Evolutionary conservation across 2,113 vertebrate species (phyloP).

Genomic region (Salvator merianae): DNA sequence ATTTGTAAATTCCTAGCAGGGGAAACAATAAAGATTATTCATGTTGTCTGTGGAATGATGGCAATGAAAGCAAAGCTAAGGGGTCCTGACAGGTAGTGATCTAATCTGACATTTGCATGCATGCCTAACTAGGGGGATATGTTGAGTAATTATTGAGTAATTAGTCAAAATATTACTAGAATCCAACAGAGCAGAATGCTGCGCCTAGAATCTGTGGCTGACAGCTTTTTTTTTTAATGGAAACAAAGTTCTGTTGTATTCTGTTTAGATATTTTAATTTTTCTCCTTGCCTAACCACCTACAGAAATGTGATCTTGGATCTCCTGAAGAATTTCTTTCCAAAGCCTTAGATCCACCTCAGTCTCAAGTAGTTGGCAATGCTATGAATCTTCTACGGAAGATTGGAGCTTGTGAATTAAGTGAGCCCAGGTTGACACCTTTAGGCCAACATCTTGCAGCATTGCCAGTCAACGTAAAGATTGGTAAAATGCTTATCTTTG

Average conservation of each 20-base stretch:
- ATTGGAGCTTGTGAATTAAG: conserved; percentile 90
- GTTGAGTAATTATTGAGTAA: background rate
- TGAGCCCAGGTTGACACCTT: conserved; percentile 84
- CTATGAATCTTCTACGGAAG: conserved; percentile 88
- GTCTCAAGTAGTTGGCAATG: conserved; percentile 92
- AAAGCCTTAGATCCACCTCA: conserved; percentile 90
- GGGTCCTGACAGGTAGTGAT: background rate
- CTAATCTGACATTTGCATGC: background rate
- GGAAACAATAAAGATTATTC: background rate
- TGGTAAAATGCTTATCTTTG: conserved; percentile 98
- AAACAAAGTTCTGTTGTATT: background rate
- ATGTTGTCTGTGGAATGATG: background rate
- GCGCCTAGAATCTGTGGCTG: background rate
- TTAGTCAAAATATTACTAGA: background rate
- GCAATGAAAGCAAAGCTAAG: background rate
- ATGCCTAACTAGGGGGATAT: background rate
- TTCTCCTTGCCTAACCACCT: background rate
- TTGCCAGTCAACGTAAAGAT: conserved; percentile 97
- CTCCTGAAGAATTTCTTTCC: conserved; percentile 92
- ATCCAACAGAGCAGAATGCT: too few relatives aligned
- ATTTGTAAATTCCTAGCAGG: background rate
- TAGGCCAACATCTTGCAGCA: conserved; percentile 93
- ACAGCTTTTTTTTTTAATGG: background rate
- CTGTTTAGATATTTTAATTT: background rate
- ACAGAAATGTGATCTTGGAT: conserved; percentile 94